Evolutionary conservation across 2,888 invertebrate genomes (phyloP).

Genomic region (Belgica antarctica): DNA sequence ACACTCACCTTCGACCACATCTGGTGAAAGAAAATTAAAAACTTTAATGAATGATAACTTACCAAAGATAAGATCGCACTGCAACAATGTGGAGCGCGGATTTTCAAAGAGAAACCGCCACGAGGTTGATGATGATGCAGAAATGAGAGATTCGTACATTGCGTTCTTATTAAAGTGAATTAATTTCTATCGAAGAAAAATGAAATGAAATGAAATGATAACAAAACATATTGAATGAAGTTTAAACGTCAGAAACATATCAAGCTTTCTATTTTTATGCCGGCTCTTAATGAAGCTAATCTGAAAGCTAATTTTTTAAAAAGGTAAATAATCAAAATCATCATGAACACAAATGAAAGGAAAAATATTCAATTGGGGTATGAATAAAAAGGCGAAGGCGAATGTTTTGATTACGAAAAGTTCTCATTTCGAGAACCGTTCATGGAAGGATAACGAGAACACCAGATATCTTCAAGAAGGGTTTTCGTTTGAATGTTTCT

Average conservation of each 20-base stretch:
- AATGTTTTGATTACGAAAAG: no score
- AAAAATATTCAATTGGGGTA: neutral
- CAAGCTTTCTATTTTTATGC: neutral
- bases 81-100: neutral
- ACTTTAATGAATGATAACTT: slow-evolving; percentile 9
- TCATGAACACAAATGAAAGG: no score
- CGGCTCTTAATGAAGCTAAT: slow-evolving; percentile 12
- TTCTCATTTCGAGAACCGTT: neutral
- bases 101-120: neutral
- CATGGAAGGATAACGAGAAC: neutral
- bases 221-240: slow-evolving; percentile 1
- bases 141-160: neutral
- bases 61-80: neutral
- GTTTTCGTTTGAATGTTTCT: neutral
- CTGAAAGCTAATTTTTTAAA: neutral
- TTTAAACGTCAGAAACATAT: slow-evolving; percentile 20
- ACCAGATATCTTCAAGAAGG: neutral
- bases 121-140: neutral
- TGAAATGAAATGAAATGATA: neutral
- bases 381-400: neutral
- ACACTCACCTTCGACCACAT: neutral
- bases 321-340: neutral
- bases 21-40: neutral
- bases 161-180: neutral
- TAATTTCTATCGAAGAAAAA: neutral